These are phyloP conservation scores for Pemphigus obesinymphae DNA, from an alignment of 1,140 invertebrate species.

Conservation along the genomic window DNA sequence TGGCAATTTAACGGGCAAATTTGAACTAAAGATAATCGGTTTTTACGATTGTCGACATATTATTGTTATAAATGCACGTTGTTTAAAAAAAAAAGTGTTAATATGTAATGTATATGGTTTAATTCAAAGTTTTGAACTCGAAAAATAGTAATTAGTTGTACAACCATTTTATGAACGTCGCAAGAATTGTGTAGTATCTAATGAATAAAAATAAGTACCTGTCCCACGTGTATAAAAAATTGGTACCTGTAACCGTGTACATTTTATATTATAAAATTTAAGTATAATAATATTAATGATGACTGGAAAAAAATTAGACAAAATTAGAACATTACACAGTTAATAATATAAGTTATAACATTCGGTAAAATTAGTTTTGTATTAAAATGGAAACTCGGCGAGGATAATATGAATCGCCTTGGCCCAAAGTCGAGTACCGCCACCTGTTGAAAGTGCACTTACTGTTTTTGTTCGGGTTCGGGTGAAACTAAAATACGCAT, in stretches of 20 bases:
- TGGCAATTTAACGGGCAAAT: too few relatives aligned
- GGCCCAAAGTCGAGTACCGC: conserved; percentile 27
- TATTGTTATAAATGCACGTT: neutral
- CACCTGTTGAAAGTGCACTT: conserved; percentile 34
- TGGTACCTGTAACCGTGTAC: neutral
- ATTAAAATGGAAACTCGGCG: neutral
- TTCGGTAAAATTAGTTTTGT: neutral
- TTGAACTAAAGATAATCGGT: too few relatives aligned
- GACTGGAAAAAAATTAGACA: conserved; percentile 1
- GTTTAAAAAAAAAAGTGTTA: too few relatives aligned
- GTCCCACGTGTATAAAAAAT: neutral
- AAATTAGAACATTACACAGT: neutral
- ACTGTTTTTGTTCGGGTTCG: conserved; percentile 22
- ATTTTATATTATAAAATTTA: too few relatives aligned
- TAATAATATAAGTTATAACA: neutral
- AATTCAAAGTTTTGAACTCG: neutral
- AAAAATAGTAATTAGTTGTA: neutral
- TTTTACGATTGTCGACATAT: neutral
- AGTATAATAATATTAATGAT: neutral
- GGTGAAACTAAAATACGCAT: neutral
- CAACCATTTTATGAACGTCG: too few relatives aligned
- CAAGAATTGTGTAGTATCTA: too few relatives aligned
- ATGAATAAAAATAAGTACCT: too few relatives aligned
- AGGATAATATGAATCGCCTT: conserved; percentile 16
- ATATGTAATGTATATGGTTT: too few relatives aligned